phyloP scores from a whole-genome alignment of 2,888 invertebrate genomes.

The Synergus japonicus region DNA sequence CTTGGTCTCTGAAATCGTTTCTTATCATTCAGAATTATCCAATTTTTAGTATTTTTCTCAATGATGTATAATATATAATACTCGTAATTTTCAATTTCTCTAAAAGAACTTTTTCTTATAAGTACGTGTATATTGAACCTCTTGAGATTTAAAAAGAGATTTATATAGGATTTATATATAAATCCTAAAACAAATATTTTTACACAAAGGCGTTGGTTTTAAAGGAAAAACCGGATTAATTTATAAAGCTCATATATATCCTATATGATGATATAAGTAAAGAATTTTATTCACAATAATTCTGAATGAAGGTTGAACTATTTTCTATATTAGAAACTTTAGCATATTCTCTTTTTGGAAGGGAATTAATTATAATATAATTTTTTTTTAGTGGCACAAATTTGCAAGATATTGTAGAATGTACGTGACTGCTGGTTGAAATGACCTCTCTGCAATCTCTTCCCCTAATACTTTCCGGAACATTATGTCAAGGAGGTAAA shows the following conservation, averaged over 20 bases:
- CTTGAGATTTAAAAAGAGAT: neutral
- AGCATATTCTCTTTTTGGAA: neutral
- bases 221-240: neutral
- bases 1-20: neutral
- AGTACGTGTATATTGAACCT: neutral
- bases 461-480: neutral
- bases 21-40: neutral
- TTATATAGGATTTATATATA: neutral
- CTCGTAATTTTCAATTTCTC: too few relatives aligned
- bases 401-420: slow-evolving; percentile 20
- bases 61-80: neutral
- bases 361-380: neutral
- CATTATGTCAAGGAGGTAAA: neutral
- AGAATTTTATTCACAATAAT: neutral
- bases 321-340: too few relatives aligned
- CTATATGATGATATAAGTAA: neutral
- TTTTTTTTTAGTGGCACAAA: neutral
- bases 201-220: neutral
- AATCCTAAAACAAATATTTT: neutral
- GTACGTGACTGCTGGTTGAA: neutral
- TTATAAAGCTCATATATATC: neutral
- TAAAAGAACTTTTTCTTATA: too few relatives aligned
- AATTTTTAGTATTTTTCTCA: neutral
- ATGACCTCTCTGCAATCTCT: slow-evolving; percentile 6
- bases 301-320: neutral